Evolutionary conservation across 2,888 invertebrate species (phyloP).

Genomic region (Polietes domitor): DNA sequence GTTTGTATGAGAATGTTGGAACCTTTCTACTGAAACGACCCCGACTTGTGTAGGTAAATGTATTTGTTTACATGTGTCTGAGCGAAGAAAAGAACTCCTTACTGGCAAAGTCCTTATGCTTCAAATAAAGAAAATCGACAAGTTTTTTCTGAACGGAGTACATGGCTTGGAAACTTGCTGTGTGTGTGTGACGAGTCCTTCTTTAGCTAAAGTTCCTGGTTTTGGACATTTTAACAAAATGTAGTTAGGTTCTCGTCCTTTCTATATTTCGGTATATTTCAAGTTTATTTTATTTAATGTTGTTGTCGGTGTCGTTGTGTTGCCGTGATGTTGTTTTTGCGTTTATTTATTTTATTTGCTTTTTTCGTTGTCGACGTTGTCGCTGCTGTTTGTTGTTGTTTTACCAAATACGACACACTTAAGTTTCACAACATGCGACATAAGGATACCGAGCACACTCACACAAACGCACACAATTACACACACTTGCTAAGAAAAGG

Average conservation of each 20-base stretch:
- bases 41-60: neutral
- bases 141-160: neutral
- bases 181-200: slow-evolving; percentile 23
- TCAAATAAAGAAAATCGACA: slow-evolving; percentile 5
- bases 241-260: slow-evolving; percentile 9
- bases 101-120: neutral
- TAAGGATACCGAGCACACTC: slow-evolving; percentile 43
- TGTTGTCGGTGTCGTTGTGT: neutral
- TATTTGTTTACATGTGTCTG: neutral
- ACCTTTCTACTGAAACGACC: too few species aligned
- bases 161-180: neutral
- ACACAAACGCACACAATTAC: neutral
- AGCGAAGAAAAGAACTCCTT: neutral
- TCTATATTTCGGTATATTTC: slow-evolving; percentile 13
- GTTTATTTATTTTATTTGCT: slow-evolving; percentile 50
- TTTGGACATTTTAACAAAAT: slow-evolving; percentile 58
- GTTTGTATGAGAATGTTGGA: too few species aligned
- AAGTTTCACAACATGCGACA: slow-evolving; percentile 60
- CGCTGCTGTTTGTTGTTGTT: slow-evolving; percentile 14
- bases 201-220: slow-evolving; percentile 37
- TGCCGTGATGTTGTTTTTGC: slow-evolving; percentile 30
- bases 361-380: slow-evolving; percentile 28
- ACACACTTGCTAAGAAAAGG: slow-evolving; percentile 21
- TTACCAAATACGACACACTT: slow-evolving; percentile 58
- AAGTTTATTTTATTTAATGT: slow-evolving; percentile 42